Percentiles rank a stretch among this genome's conserved stretches.
These are phyloP conservation scores for Thymelicus acteon DNA, from an alignment of 2,888 invertebrate genomes.

Conservation along the genomic window DNA sequence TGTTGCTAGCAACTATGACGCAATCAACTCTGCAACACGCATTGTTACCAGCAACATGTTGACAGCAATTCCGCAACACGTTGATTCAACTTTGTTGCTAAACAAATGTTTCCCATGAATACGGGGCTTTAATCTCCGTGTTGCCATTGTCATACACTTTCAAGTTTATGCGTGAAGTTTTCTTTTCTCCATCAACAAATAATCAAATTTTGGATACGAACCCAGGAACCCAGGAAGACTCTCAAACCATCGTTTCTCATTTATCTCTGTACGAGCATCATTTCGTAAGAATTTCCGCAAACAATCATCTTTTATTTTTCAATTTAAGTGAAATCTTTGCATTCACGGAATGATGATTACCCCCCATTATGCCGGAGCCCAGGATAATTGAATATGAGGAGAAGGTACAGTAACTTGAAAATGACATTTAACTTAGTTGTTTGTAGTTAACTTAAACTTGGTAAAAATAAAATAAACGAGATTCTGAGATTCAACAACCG, in stretches of 20 bases:
- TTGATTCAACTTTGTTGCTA: no score
- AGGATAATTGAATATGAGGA: slow-evolving; percentile 16
- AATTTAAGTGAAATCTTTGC: slow-evolving; percentile 17
- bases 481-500: background rate
- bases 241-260: background rate
- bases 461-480: background rate
- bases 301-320: slow-evolving; percentile 18
- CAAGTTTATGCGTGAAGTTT: no score
- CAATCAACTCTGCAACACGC: no score
- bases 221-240: background rate
- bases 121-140: no score
- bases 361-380: slow-evolving; percentile 6
- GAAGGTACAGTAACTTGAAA: slow-evolving; percentile 1
- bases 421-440: slow-evolving; percentile 3
- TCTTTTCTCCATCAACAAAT: no score
- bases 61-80: no score
- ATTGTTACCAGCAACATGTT: no score
- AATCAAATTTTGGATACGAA: no score
- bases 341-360: slow-evolving; percentile 23
- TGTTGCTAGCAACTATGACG: no score
- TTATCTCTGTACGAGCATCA: background rate
- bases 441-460: background rate
- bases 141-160: no score
- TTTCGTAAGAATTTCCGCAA: slow-evolving; percentile 13
- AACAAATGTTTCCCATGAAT: no score